Conservation (phyloP, 1,140 invertebrate genomes). For the Cyphomyrmex costatus region DNA sequence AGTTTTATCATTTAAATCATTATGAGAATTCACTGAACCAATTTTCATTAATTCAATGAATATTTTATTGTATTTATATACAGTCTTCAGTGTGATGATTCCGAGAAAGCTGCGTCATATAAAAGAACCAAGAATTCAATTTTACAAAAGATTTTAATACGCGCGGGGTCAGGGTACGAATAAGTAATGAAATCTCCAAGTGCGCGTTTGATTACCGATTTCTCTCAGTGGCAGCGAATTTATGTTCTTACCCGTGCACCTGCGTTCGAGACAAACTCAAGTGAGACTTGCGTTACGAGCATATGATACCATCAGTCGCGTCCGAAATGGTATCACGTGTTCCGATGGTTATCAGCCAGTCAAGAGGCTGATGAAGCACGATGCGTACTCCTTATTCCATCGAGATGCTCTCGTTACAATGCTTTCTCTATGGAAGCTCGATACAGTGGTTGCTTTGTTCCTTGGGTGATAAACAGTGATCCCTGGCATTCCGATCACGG, state of each 20-base stretch:
- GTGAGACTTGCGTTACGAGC: background rate
- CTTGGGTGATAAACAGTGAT: constrained; percentile 66
- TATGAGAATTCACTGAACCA: no score
- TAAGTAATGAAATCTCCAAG: background rate
- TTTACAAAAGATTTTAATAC: background rate
- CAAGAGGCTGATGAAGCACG: constrained; percentile 18
- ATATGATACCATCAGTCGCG: background rate
- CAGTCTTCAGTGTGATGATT: no score
- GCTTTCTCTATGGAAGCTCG: constrained; percentile 63
- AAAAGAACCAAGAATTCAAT: background rate
- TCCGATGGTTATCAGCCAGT: constrained; percentile 57
- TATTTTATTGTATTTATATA: no score
- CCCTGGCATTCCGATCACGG: constrained; percentile 4
- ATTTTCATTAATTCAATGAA: no score
- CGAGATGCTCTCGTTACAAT: constrained; percentile 68
- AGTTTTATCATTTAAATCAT: no score
- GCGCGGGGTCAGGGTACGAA: background rate
- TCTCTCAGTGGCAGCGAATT: constrained; percentile 19
- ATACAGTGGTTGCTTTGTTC: constrained; percentile 69
- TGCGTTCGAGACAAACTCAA: background rate
- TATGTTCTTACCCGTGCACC: constrained; percentile 20
- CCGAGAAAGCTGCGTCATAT: background rate
- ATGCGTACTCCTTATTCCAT: constrained; percentile 36
- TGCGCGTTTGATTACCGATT: background rate
- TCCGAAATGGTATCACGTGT: background rate